Percentiles rank a stretch among this genome's conserved stretches.
Conservation (phyloP, 2,888 invertebrate genomes). For the Cryptophagus acutangulus region DNA sequence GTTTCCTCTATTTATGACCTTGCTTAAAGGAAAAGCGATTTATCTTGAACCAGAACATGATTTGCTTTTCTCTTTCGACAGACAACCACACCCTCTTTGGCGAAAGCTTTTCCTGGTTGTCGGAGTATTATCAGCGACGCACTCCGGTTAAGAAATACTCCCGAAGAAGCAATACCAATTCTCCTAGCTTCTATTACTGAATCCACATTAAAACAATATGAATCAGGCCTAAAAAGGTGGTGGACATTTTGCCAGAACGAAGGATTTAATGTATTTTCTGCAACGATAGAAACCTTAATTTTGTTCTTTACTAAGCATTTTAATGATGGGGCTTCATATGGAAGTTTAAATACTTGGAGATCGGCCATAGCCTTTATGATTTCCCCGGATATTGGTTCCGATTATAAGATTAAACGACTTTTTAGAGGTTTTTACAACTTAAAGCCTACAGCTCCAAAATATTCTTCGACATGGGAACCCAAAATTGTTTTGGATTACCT, state of each 20-base stretch:
- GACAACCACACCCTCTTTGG: neutral
- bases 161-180: neutral
- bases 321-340: slow-evolving; percentile 14
- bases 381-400: slow-evolving; percentile 14
- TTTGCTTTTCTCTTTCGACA: slow-evolving; percentile 4
- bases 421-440: slow-evolving; percentile 13
- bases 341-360: slow-evolving; percentile 24
- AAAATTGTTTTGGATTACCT: slow-evolving; percentile 3
- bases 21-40: neutral
- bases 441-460: slow-evolving; percentile 2
- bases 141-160: neutral
- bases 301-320: slow-evolving; percentile 11
- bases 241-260: slow-evolving; percentile 6
- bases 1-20: slow-evolving; percentile 26
- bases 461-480: slow-evolving; percentile 3
- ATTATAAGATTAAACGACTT: slow-evolving; percentile 21
- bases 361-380: slow-evolving; percentile 26
- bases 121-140: neutral
- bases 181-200: neutral
- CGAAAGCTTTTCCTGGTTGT: slow-evolving; percentile 5
- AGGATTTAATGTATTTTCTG: slow-evolving; percentile 3
- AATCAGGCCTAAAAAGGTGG: slow-evolving; percentile 6
- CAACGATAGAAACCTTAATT: slow-evolving; percentile 5
- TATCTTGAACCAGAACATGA: slow-evolving; percentile 1
- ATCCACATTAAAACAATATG: slow-evolving; percentile 8